phyloP scores from a whole-genome alignment of 2,888 invertebrate genomes.

The Baccha elongata region DNA sequence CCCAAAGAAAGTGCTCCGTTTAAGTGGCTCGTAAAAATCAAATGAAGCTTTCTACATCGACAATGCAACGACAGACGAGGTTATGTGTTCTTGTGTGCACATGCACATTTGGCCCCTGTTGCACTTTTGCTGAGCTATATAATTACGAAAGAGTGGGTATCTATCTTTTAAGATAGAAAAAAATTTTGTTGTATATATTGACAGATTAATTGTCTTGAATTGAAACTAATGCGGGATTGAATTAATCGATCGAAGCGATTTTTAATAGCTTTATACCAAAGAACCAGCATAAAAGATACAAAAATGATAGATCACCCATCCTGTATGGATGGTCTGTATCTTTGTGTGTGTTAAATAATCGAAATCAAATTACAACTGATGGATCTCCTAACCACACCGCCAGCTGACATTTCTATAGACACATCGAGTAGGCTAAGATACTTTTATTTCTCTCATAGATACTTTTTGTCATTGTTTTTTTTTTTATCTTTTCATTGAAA shows the following conservation, averaged over 20 bases:
- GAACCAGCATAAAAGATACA: neutral
- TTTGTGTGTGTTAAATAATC: conserved; percentile 43
- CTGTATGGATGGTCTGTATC: neutral
- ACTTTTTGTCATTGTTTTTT: conserved; percentile 9
- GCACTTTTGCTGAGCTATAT: neutral
- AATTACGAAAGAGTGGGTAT: neutral
- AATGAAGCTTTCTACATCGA: conserved; percentile 22
- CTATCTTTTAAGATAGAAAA: too few relatives aligned
- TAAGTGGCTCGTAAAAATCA: conserved; percentile 42
- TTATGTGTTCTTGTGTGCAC: neutral
- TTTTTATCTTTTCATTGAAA: conserved; percentile 47
- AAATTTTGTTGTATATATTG: conserved; percentile 4
- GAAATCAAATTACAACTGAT: conserved; percentile 50
- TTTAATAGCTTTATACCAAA: neutral
- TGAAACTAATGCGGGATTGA: conserved; percentile 32
- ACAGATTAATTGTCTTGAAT: conserved; percentile 40
- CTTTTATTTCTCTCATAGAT: conserved; percentile 4
- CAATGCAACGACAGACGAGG: neutral
- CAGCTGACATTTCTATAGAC: conserved; percentile 50
- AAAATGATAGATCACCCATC: conserved; percentile 5
- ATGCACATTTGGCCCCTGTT: conserved; percentile 6
- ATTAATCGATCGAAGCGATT: conserved; percentile 18
- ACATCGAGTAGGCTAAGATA: conserved; percentile 37
- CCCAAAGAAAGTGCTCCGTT: conserved; percentile 26
- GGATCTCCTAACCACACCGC: conserved; percentile 37